A percentile compares a stretch with the other conserved stretches of the same genome.
phyloP scores from a whole-genome alignment of 2,113 vertebrate genomes.

The Microtus richardsoni region DNA sequence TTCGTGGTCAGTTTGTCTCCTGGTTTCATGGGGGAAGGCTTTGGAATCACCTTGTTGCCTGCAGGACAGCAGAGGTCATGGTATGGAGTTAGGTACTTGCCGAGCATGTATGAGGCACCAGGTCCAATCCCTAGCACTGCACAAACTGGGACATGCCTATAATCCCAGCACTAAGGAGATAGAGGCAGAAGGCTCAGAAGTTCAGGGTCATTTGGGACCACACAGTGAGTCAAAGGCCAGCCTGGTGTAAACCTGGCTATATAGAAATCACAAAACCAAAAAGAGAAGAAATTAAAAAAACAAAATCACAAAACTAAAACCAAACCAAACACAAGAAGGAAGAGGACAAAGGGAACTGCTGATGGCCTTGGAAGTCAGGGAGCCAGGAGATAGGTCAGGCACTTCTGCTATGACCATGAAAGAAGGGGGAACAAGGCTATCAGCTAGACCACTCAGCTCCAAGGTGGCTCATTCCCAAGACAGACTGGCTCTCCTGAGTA shows the following conservation, averaged over 20 bases:
- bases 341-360: neutral
- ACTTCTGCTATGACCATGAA: neutral
- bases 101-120: neutral
- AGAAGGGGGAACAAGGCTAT: neutral
- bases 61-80: neutral
- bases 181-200: neutral
- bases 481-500: neutral
- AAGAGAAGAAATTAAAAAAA: too few relatives aligned
- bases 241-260: neutral
- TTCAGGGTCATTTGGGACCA: neutral
- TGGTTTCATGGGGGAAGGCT: neutral
- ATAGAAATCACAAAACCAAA: neutral
- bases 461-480: neutral
- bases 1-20: neutral
- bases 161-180: neutral
- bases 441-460: neutral
- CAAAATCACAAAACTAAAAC: neutral
- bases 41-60: constrained; percentile 44
- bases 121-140: neutral
- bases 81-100: neutral
- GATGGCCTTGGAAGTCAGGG: neutral
- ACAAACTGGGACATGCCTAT: neutral
- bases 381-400: neutral
- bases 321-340: neutral
- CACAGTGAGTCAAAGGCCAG: neutral